Base-by-base conservation (phyloP, 2,113 vertebrate species). In the Regulus satrapa region DNA sequence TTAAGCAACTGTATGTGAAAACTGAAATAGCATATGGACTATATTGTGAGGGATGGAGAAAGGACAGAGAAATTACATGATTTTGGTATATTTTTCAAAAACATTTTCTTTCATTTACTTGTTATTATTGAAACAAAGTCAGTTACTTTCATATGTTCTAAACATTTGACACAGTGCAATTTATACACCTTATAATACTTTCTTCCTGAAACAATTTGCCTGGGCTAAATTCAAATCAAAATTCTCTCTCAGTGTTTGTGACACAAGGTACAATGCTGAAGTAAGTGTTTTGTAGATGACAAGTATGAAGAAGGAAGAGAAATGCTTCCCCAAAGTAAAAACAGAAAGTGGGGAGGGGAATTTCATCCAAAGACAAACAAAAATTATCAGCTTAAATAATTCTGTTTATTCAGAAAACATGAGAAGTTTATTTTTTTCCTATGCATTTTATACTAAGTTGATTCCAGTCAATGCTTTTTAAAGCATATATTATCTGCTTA, bases 321-420 rank as follows among this genome's bases (percentile, higher is more conserved):
- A 91, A 20, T 40, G 11, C 41, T 68, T 69, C 14, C 14, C 31
- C 41, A 61, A 89, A 89, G 19, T 32, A 14, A 69, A 56, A 72
- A 55, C 0, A n/a, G 28, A 6, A 6, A 28, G 2, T 3, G 4
- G 6, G 2, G 5, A 31, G 5, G 1, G 2, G 4, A 56, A 38
- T 20, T 23, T 34, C n/a, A 76, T 25, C 56, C 73, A 54, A 78
- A 49, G 9, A 43, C 2, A 32, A n/a, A 32, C 32, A 36, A 14
- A 26, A 77, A 61, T 16, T 31, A 58, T n/a, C 12, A n/a, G 8
- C 45, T 58, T 68, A 78, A 14, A 43, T 3, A 48, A 78, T 2
- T 5, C 1, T 41, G 10, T 63, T 49, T 63, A 45, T 29, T 74
- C 43, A 59, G 20, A 75, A 88, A 75, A 68, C 4, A 55, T 8